Percentiles rank a stretch among this genome's conserved stretches.
Evolutionary conservation across 1,140 invertebrate species (phyloP).

Genomic region (Sminthurinus signatus): DNA sequence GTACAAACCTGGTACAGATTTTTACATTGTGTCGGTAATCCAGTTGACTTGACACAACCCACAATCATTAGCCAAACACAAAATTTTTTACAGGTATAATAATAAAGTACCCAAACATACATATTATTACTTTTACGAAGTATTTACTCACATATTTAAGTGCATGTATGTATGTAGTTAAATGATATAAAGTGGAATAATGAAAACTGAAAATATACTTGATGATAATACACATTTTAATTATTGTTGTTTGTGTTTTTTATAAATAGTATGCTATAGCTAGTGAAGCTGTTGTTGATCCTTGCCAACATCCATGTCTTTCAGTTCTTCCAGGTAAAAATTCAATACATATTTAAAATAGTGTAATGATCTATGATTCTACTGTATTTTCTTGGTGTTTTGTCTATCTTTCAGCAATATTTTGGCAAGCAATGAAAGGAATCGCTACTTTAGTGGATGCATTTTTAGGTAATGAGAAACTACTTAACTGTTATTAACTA

Average conservation of each 20-base stretch:
- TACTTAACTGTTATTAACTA: too few relatives aligned
- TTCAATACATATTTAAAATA: too few relatives aligned
- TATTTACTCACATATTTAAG: too few relatives aligned
- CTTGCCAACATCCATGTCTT: slow-evolving; percentile 82
- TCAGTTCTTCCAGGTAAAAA: slow-evolving; percentile 63
- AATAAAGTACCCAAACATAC: too few relatives aligned
- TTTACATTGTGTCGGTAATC: slow-evolving; percentile 86
- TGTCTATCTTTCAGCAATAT: slow-evolving; percentile 71
- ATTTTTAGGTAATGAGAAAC: slow-evolving; percentile 90
- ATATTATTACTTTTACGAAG: too few relatives aligned
- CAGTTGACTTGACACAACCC: slow-evolving; percentile 81
- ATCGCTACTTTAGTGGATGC: slow-evolving; percentile 89
- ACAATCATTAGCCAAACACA: slow-evolving; percentile 78
- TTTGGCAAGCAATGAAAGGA: slow-evolving; percentile 87
- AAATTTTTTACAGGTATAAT: slow-evolving; percentile 59
- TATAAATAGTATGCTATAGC: slow-evolving; percentile 57
- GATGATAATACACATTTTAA: too few relatives aligned
- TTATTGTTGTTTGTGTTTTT: too few relatives aligned
- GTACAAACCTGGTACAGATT: slow-evolving; percentile 92
- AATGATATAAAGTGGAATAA: too few relatives aligned
- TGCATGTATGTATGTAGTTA: not conserved
- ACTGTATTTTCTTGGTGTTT: too few relatives aligned
- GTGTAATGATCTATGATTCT: too few relatives aligned
- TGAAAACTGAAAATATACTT: not conserved
- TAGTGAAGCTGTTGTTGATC: slow-evolving; percentile 64